phyloP scores from a whole-genome alignment of 2,113 vertebrate species.

The Passer domesticus region DNA sequence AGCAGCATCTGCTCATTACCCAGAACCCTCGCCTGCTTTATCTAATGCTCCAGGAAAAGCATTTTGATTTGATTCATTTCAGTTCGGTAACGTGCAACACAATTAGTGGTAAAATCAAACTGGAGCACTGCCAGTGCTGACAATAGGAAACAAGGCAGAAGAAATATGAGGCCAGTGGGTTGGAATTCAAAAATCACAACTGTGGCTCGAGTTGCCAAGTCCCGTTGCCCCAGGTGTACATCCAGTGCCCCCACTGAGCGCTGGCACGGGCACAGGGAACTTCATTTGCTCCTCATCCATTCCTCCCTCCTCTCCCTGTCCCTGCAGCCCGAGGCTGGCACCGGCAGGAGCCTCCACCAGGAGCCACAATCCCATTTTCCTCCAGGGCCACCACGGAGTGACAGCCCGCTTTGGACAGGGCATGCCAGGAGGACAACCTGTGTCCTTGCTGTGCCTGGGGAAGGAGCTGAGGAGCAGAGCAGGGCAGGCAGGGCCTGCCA shows the following conservation, averaged over 20 bases:
- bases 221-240: slow-evolving; percentile 65
- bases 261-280: background rate
- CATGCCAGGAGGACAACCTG: background rate
- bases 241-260: slow-evolving; percentile 37
- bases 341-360: background rate
- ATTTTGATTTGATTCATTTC: slow-evolving; percentile 87
- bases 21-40: slow-evolving; percentile 81
- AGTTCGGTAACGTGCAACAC: slow-evolving; percentile 79
- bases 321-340: background rate
- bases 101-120: slow-evolving; percentile 84
- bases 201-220: slow-evolving; percentile 76
- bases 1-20: slow-evolving; percentile 88
- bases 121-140: slow-evolving; percentile 79
- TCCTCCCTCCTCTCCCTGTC: background rate
- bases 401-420: background rate
- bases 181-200: slow-evolving; percentile 82
- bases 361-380: background rate
- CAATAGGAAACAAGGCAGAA: slow-evolving; percentile 83
- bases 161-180: slow-evolving; percentile 80
- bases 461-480: background rate
- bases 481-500: slow-evolving; percentile 11
- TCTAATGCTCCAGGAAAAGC: slow-evolving; percentile 86
- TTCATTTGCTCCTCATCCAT: slow-evolving; percentile 2
- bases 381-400: background rate
- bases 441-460: background rate